Base-by-base conservation (phyloP, 2,797 vertebrate species). In the Gobionotothen gibberifrons region DNA sequence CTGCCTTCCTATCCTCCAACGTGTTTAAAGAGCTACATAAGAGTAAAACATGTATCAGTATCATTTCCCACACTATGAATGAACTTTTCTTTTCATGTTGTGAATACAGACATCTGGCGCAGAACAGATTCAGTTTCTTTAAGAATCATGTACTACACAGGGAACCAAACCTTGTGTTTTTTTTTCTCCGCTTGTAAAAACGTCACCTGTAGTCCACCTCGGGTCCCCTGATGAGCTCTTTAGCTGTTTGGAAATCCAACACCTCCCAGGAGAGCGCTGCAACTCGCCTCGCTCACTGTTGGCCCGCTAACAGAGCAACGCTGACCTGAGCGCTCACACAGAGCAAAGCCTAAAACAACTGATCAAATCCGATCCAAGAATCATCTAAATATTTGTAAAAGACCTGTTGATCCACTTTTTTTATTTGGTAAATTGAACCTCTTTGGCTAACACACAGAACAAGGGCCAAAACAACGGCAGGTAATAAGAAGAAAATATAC, bases 1-100 rank as follows among this genome's bases (percentile, higher is more conserved):
- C 44, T 47, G 13, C 0, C 7, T 14, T 3, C 15, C 15, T 19
- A 19, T 39, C 14, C 19, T 51, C 0, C 61, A 14, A 8, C 15
- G 16, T 73, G 15, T 40, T 12, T 39, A 9, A 55, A 3, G 54
- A 21, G 61, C 53, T 39, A 10, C n/a, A n/a, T n/a, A n/a, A n/a
- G n/a, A 48, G 39, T 46, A 12, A 21, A 57, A 32, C 60, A 7
- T 4, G 42, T 54, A 64, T 70, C 44, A 0, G 13, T 51, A 57
- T 65, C 40, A 47, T 74, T 88, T 89, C 79, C 67, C 53, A 86
- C 79, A 84, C 81, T 85, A 14, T 62, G 62, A 85, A 73, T 86
- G 51, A 87, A 83, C 85, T 44, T 79, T 69, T 72, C 63, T 52
- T 49, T 67, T 52, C 46, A 11, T 52, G 64, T 69, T 19, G 13